Evolutionary conservation across 2,113 vertebrate species (phyloP).

Genomic region (Raja brachyura): DNA sequence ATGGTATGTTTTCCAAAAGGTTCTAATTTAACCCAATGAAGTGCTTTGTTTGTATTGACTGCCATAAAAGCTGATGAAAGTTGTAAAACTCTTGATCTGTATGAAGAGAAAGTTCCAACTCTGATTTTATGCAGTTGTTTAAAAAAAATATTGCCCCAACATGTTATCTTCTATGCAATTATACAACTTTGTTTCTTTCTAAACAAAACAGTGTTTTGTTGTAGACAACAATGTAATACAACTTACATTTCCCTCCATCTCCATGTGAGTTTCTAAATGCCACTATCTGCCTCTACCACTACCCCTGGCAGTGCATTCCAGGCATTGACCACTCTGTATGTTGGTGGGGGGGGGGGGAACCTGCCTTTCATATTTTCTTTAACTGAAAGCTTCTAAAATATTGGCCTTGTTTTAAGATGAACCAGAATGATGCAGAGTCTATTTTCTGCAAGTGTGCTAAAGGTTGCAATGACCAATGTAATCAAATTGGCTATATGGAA

Average conservation of each 20-base stretch:
- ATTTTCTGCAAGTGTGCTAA: neutral
- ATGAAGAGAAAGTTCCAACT: constrained; percentile 50
- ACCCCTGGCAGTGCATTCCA: no score
- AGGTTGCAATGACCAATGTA: neutral
- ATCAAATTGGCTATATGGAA: neutral
- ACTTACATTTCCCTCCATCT: no score
- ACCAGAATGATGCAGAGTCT: neutral
- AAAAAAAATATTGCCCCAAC: neutral
- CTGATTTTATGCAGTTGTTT: constrained; percentile 46
- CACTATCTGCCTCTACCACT: no score
- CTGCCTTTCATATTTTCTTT: neutral
- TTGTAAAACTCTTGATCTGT: constrained; percentile 44
- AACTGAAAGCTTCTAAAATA: neutral
- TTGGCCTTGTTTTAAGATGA: neutral
- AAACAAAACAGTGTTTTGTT: no score
- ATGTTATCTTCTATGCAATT: neutral
- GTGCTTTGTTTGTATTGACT: neutral
- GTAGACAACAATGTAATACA: no score
- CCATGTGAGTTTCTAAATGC: no score
- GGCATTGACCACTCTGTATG: no score
- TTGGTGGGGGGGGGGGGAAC: no score
- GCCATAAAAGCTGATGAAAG: constrained; percentile 43
- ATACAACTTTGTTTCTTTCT: neutral
- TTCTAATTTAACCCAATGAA: neutral
- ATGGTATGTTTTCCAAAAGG: constrained; percentile 48